Evolutionary conservation across 2,113 vertebrate genomes (phyloP).

Genomic region (Dolichallabes microphthalmus): DNA sequence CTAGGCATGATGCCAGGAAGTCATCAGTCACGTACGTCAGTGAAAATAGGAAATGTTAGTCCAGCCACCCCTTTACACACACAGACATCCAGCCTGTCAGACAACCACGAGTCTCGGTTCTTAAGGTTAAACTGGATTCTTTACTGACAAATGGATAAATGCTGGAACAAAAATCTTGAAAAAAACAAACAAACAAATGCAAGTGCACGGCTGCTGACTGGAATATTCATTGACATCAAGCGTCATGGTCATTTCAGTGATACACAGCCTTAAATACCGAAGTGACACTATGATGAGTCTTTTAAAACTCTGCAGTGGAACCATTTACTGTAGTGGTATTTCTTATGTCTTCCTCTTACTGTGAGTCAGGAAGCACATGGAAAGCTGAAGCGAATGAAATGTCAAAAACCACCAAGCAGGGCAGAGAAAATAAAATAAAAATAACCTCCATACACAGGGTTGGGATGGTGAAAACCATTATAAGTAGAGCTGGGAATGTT

Average conservation of each 20-base stretch:
- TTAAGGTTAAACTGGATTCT: neutral
- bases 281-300: neutral
- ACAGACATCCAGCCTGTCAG: neutral
- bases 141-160: neutral
- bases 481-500: neutral
- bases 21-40: slow-evolving; percentile 30
- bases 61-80: neutral
- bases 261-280: neutral
- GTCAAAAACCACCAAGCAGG: neutral
- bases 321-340: neutral
- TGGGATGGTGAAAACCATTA: neutral
- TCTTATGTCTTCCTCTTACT: neutral
- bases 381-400: neutral
- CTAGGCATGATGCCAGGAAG: slow-evolving; percentile 19
- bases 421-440: neutral
- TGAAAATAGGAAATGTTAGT: slow-evolving; percentile 36
- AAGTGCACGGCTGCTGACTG: neutral
- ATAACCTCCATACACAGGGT: neutral
- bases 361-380: neutral
- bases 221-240: neutral
- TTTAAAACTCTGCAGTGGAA: neutral
- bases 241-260: neutral
- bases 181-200: neutral
- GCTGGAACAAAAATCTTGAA: neutral
- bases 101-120: neutral